Base-by-base conservation (phyloP, 2,888 invertebrate species). In the Macaria notata region DNA sequence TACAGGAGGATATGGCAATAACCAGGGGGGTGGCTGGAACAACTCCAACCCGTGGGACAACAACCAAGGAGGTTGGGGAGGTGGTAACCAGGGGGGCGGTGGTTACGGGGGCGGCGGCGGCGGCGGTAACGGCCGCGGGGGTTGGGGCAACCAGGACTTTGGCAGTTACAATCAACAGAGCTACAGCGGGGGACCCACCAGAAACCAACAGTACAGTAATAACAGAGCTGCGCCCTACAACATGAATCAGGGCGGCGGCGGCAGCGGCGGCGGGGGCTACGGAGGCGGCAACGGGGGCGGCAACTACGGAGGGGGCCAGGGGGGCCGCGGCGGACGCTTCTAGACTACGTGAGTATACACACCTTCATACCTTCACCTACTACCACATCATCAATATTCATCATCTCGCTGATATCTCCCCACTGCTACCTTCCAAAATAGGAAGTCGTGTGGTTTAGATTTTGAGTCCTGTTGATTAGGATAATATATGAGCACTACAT, bases 131-230 rank as follows among this genome's bases (percentile, higher is more conserved):
- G 88, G 92, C 9, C 88, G 92, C n/a, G 88, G 83, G 47, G 72
- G 79, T 47, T 92, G 93, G 88, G 93, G 93, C 45, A 94, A 93
- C 68, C 94, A 95, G 76, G 94, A 94, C 71, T 96, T 96, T 72
- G 96, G 96, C 60, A 95, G 93, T 67, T 95, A 95, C 64, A 95
- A 96, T 77, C 96, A 97, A 73, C 97, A 97, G 79, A 94, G 94
- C 56, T 97, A 96, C 76, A 94, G 96, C 56, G 97, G 97, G 48
- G 98, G 98, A 0, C 97, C 98, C 1, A 94, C 97, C 71, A 94
- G 97, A 70, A 95, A 93, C 79, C 95, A 95, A 75, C 95, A 95
- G 73, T 95, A 93, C 84, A 92, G 93, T 73, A 94, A 94, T 65
- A 95, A 94, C 74, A 90, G 95, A 69, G 90, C 94, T 44, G 87